These are phyloP conservation scores for Rhodinocichla rosea DNA, from an alignment of 2,113 vertebrate genomes.

Conservation along the genomic window DNA sequence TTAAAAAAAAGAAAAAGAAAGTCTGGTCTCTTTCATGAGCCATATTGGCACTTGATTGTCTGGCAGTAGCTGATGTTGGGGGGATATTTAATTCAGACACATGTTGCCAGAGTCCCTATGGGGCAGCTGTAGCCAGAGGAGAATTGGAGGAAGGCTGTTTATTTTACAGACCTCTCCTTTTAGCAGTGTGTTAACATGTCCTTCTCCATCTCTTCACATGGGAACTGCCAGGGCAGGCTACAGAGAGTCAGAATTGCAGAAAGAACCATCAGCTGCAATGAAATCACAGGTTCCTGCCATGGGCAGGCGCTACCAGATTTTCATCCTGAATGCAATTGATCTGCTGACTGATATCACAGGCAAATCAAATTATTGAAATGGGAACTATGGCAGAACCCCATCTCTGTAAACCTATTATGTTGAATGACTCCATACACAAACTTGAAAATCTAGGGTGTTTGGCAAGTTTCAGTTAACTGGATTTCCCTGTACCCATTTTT, in stretches of 20 bases:
- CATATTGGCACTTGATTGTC: background rate
- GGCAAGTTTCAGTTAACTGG: background rate
- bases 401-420: background rate
- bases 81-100: background rate
- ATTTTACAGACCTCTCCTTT: background rate
- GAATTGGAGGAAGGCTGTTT: background rate
- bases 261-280: background rate
- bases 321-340: background rate
- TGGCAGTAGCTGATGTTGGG: background rate
- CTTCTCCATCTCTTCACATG: background rate
- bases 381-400: background rate
- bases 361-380: background rate
- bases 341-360: background rate
- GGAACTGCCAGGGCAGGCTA: background rate
- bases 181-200: background rate
- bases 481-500: rapidly evolving
- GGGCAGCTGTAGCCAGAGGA: background rate
- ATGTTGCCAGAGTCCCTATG: background rate
- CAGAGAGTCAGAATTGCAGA: background rate
- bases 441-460: background rate
- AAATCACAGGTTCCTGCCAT: background rate
- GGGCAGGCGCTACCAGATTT: background rate
- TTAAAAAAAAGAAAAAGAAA: rapidly evolving
- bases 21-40: background rate
- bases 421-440: background rate